phyloP scores from a whole-genome alignment of 2,888 invertebrate species.

The Xanthia icteritia region DNA sequence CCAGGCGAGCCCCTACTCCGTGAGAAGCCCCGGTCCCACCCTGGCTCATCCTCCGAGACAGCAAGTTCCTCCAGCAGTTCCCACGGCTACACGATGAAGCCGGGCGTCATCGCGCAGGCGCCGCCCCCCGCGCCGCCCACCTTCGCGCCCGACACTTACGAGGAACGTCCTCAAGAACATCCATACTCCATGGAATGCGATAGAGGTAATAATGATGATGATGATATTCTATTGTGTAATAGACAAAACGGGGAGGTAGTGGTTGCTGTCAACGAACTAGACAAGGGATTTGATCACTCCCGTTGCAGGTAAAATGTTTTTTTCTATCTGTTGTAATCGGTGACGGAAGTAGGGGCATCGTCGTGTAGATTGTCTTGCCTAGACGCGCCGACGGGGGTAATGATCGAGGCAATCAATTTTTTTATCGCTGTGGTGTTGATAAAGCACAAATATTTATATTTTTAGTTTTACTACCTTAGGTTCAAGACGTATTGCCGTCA shows the following conservation, averaged over 20 bases:
- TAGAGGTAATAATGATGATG: constrained; percentile 73
- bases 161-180: constrained; percentile 71
- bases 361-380: neutral
- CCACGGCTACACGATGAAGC: constrained; percentile 76
- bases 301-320: neutral
- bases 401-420: constrained; percentile 29
- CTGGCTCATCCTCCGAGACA: constrained; percentile 87
- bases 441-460: constrained; percentile 41
- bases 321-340: neutral
- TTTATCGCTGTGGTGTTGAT: constrained; percentile 29
- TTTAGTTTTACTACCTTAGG: constrained; percentile 54
- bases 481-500: constrained; percentile 31
- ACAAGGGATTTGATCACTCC: neutral
- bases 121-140: constrained; percentile 79
- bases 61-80: constrained; percentile 90
- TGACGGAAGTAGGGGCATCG: neutral
- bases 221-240: neutral
- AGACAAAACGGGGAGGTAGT: neutral
- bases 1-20: constrained; percentile 73
- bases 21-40: constrained; percentile 75
- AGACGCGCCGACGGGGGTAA: constrained; percentile 31
- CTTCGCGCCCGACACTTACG: constrained; percentile 74
- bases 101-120: constrained; percentile 75
- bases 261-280: neutral
- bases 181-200: constrained; percentile 84